Evolutionary conservation across 2,888 invertebrate species (phyloP).

Genomic region (Biston betularia): DNA sequence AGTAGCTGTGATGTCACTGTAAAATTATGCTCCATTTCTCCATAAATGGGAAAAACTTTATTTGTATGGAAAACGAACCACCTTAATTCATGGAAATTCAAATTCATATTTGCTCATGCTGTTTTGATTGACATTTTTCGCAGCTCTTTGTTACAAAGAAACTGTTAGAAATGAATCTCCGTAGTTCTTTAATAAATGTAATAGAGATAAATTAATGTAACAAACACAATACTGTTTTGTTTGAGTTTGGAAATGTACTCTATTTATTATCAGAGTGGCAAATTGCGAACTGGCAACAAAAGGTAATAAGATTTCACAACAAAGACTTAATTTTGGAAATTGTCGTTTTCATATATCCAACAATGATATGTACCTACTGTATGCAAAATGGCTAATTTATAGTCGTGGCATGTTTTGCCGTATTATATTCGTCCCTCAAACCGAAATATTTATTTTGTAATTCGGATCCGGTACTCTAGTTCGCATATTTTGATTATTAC

Average conservation of each 20-base stretch:
- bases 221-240: conserved; percentile 26
- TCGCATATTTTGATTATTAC: background rate
- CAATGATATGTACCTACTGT: conserved; percentile 17
- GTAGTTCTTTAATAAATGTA: conserved; percentile 4
- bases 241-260: conserved; percentile 19
- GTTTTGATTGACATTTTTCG: conserved; percentile 1
- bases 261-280: conserved; percentile 19
- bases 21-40: no score
- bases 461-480: conserved; percentile 13
- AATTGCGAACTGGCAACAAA: conserved; percentile 16
- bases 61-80: no score
- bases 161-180: conserved; percentile 1
- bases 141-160: background rate
- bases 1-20: no score
- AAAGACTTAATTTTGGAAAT: conserved; percentile 33
- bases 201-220: conserved; percentile 7
- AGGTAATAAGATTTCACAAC: conserved; percentile 29
- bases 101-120: no score
- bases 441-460: conserved; percentile 13
- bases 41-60: no score
- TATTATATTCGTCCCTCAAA: conserved; percentile 25
- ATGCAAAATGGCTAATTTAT: conserved; percentile 38
- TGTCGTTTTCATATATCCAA: conserved; percentile 26
- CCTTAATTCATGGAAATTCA: no score
- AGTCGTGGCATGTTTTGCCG: conserved; percentile 36